These are phyloP conservation scores for Fratercula arctica DNA, from an alignment of 2,797 vertebrate species.

Conservation along the genomic window DNA sequence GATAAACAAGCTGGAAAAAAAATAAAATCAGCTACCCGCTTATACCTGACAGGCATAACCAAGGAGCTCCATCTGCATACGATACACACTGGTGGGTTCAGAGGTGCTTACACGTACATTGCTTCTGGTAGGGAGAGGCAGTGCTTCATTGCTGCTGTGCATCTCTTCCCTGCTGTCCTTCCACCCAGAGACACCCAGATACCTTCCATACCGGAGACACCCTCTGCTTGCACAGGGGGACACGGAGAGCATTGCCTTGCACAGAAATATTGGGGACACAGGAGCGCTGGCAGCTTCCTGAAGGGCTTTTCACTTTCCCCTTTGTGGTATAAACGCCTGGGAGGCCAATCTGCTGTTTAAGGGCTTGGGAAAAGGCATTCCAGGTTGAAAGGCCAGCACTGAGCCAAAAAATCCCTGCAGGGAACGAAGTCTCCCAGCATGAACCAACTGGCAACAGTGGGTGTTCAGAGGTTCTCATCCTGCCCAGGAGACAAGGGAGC, in stretches of 20 bases:
- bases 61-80: constrained; percentile 26
- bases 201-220: not conserved
- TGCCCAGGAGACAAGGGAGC: not conserved
- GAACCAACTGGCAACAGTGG: not conserved
- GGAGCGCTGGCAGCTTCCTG: not conserved
- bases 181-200: no score
- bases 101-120: not conserved
- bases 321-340: not conserved
- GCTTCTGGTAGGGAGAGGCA: not conserved
- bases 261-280: not conserved
- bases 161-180: not conserved
- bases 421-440: not conserved
- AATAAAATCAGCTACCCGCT: not conserved
- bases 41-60: constrained; percentile 30
- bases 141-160: not conserved
- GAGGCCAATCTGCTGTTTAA: not conserved
- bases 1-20: constrained; percentile 30
- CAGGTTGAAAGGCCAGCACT: not conserved
- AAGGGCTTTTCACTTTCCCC: not conserved
- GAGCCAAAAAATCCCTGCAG: not conserved
- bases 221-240: not conserved
- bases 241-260: not conserved
- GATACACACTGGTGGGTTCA: not conserved
- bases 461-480: not conserved
- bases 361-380: not conserved